Percentiles rank a stretch among this genome's conserved stretches.
Conservation (phyloP, 2,113 vertebrate species). For the Chunga burmeisteri region DNA sequence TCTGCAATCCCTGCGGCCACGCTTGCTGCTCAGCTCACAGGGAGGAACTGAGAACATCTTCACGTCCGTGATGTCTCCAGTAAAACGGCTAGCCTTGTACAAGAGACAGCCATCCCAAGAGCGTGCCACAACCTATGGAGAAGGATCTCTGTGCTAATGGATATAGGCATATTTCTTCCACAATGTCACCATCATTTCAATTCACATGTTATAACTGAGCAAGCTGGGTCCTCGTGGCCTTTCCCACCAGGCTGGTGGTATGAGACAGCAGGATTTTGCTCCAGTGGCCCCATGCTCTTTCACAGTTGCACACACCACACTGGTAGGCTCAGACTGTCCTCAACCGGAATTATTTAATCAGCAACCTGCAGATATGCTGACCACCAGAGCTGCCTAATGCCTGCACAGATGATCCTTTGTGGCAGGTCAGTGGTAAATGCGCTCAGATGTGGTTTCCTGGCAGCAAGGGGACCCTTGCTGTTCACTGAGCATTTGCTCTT, state of each 20-base stretch:
- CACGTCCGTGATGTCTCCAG: background rate
- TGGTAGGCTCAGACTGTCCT: background rate
- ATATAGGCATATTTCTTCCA: background rate
- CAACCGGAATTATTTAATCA: background rate
- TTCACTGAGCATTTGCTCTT: background rate
- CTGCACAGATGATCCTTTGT: background rate
- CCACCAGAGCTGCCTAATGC: background rate
- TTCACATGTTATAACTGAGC: background rate
- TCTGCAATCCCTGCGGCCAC: background rate
- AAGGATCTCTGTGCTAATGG: background rate
- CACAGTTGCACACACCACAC: background rate
- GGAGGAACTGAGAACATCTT: background rate
- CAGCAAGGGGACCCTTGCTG: background rate
- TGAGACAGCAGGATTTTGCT: background rate
- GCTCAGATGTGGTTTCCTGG: conserved; percentile 17
- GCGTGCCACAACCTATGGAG: background rate
- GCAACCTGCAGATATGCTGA: background rate
- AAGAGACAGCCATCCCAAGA: background rate
- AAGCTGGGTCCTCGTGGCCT: background rate
- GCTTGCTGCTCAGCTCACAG: background rate
- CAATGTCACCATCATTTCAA: background rate
- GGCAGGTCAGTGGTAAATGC: background rate
- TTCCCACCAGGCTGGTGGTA: background rate
- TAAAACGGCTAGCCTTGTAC: background rate
- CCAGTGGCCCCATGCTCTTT: background rate